These are phyloP conservation scores for Cryptus viduatorius DNA, from an alignment of 2,888 invertebrate genomes.

Conservation along the genomic window DNA sequence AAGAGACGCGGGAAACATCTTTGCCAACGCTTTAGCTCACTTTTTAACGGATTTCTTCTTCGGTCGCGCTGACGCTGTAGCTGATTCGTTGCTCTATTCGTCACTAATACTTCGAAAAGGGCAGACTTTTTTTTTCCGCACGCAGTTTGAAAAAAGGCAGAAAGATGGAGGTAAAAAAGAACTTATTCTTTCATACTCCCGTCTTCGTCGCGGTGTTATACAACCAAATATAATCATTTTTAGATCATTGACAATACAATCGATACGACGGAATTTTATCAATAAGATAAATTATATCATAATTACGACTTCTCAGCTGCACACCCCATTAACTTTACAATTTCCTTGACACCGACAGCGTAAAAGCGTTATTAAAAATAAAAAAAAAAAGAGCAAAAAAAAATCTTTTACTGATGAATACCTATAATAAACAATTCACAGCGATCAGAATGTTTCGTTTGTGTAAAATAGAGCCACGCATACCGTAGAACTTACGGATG, in stretches of 20 bases:
- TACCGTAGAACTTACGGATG: neutral
- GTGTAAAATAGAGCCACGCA: neutral
- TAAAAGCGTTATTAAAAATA: no score
- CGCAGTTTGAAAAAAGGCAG: neutral
- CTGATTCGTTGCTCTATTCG: neutral
- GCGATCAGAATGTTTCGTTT: neutral
- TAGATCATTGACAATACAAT: neutral
- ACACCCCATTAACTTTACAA: no score
- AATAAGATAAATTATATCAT: neutral
- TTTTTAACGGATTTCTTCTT: slow-evolving; percentile 22
- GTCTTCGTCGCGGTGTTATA: neutral
- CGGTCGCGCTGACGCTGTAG: neutral
- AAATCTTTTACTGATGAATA: no score
- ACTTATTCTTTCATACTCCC: neutral
- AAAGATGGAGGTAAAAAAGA: neutral
- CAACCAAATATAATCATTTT: neutral
- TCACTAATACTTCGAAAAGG: neutral
- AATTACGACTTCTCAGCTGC: no score
- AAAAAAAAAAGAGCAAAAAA: no score
- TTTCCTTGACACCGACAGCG: no score
- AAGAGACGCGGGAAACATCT: neutral
- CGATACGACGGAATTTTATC: neutral
- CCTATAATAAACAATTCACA: neutral
- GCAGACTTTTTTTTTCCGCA: neutral
- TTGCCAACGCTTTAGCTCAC: neutral